Conservation (phyloP, 35 echinoderm and acorn worm species). For the Chiridota heheva region DNA sequence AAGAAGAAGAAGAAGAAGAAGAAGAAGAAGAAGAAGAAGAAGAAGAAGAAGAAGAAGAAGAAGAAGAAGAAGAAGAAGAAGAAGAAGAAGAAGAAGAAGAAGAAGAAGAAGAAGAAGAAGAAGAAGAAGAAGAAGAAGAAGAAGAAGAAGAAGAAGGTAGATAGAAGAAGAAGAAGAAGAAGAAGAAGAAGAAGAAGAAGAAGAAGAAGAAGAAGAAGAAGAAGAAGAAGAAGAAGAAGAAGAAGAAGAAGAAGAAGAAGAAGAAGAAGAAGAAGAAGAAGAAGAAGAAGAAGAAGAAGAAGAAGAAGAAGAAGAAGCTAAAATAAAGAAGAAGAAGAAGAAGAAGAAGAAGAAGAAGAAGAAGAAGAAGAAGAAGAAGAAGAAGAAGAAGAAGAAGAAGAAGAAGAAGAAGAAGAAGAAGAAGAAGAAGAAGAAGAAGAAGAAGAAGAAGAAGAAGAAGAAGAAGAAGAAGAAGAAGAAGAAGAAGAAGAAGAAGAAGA, state of each 20-base stretch:
- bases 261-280: constrained; percentile 6
- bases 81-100: constrained; percentile 22
- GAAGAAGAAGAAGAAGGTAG: neutral
- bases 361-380: constrained; percentile 6
- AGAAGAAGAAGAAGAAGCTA: neutral
- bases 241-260: neutral
- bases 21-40: neutral
- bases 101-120: neutral
- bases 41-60: neutral
- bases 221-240: neutral
- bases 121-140: neutral
- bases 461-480: neutral
- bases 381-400: neutral
- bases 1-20: neutral
- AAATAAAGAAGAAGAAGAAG: neutral
- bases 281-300: constrained; percentile 6
- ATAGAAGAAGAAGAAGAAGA: constrained; percentile 20
- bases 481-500: neutral
- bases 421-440: neutral
- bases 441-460: neutral
- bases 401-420: neutral
- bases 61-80: neutral
- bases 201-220: constrained; percentile 1
- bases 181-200: neutral
- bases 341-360: constrained; percentile 6